Evolutionary conservation across 2,797 vertebrate species (phyloP).

Genomic region (Enteromius viviparus): DNA sequence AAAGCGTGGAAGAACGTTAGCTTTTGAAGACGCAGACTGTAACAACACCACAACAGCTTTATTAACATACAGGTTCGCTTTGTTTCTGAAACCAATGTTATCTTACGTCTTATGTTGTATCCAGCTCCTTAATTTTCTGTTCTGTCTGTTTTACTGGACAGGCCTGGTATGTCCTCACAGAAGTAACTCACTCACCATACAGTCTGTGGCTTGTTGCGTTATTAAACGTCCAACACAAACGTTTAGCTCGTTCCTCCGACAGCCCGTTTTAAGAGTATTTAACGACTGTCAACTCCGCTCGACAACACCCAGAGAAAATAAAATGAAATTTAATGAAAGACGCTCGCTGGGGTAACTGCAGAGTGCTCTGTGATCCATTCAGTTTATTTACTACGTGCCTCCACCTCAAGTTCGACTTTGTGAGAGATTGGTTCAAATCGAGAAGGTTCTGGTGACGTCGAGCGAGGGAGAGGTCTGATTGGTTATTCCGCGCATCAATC

Average conservation of each 20-base stretch:
- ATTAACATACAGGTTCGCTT: background rate
- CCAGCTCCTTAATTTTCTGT: background rate
- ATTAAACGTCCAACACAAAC: background rate
- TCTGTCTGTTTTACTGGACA: background rate
- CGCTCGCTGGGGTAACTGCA: background rate
- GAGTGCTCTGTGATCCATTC: slow-evolving; percentile 67
- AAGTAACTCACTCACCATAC: slow-evolving; percentile 36
- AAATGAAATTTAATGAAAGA: background rate
- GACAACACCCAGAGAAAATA: slow-evolving; percentile 1
- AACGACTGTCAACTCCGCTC: background rate
- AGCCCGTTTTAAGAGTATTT: background rate
- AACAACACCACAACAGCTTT: background rate
- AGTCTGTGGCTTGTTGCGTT: slow-evolving; percentile 1
- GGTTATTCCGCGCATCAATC: slow-evolving; percentile 57
- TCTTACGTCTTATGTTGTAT: background rate
- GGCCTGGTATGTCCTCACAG: slow-evolving; percentile 21
- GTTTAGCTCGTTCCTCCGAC: background rate
- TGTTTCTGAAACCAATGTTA: background rate
- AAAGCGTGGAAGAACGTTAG: slow-evolving; percentile 1
- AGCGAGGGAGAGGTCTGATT: slow-evolving; percentile 53
- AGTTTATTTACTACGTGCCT: slow-evolving; percentile 81
- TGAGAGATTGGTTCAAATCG: slow-evolving; percentile 74
- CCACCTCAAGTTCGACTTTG: slow-evolving; percentile 56
- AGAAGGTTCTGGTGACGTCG: slow-evolving; percentile 64
- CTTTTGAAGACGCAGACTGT: background rate